Conservation (phyloP, 1,140 invertebrate species). For the Drosophila persimilis region DNA sequence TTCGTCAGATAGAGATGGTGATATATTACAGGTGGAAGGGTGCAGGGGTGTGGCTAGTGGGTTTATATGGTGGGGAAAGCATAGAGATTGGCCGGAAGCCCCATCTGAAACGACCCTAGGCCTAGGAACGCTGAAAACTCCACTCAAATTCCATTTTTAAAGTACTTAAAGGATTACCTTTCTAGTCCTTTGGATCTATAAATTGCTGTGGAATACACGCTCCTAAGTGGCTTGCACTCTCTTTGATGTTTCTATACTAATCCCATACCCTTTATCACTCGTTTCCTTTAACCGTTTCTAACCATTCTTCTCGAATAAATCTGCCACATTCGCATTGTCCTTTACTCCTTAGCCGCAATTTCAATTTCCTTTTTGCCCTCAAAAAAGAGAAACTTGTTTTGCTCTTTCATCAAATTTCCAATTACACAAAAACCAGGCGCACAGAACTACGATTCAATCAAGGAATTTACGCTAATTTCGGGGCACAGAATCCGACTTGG, state of each 20-base stretch:
- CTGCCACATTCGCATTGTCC: neutral
- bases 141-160: neutral
- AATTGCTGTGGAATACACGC: too few species aligned
- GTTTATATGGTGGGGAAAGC: neutral
- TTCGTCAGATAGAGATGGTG: constrained; percentile 9
- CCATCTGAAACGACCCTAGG: too few species aligned
- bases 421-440: constrained; percentile 4
- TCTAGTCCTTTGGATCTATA: too few species aligned
- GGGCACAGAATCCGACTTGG: constrained; percentile 9
- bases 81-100: too few species aligned
- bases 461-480: constrained; percentile 65
- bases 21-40: constrained; percentile 13
- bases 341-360: neutral
- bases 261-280: neutral
- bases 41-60: neutral
- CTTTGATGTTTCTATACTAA: constrained; percentile 1
- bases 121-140: too few species aligned
- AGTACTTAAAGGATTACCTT: neutral
- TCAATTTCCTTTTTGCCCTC: too few species aligned
- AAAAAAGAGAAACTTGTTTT: neutral
- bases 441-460: constrained; percentile 58
- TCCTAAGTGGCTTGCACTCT: neutral
- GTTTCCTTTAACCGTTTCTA: neutral
- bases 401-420: constrained; percentile 10
- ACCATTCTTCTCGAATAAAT: neutral